phyloP scores from a whole-genome alignment of 1,140 invertebrate genomes.

The Drosophila parvula region DNA sequence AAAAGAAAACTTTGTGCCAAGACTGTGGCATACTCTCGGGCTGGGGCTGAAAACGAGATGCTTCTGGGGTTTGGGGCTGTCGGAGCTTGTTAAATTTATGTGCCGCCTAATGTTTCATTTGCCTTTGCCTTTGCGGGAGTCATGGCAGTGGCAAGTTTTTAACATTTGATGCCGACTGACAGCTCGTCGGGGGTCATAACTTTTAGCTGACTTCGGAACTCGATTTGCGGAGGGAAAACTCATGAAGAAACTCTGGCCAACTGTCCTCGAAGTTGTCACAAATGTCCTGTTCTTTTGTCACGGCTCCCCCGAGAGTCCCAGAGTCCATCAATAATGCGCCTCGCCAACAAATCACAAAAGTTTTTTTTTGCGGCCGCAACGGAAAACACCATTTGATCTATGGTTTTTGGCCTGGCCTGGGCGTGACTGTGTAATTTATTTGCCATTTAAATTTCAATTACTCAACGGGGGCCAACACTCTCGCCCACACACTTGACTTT shows the following conservation, averaged over 20 bases:
- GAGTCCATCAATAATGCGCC: constrained; percentile 48
- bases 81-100: constrained; percentile 75
- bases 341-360: constrained; percentile 53
- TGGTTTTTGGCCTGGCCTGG: not conserved
- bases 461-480: constrained; percentile 2
- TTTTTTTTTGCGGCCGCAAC: constrained; percentile 28
- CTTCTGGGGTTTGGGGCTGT: constrained; percentile 19
- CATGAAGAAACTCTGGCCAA: constrained; percentile 23
- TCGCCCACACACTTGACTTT: not conserved
- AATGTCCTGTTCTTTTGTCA: constrained; percentile 30
- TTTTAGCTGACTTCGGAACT: constrained; percentile 29
- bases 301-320: not conserved
- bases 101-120: constrained; percentile 53
- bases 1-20: constrained; percentile 55
- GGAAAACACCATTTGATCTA: constrained; percentile 52
- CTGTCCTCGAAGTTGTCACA: constrained; percentile 27
- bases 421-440: constrained; percentile 53
- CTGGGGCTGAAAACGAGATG: constrained; percentile 7
- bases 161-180: constrained; percentile 60
- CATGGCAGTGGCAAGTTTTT: constrained; percentile 28
- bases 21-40: constrained; percentile 45
- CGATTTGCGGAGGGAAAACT: constrained; percentile 31
- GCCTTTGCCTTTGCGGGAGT: not conserved
- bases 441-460: constrained; percentile 80
- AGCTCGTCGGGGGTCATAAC: constrained; percentile 42